phyloP scores from a whole-genome alignment of 1,140 invertebrate genomes.

The Cotesia typhae region DNA sequence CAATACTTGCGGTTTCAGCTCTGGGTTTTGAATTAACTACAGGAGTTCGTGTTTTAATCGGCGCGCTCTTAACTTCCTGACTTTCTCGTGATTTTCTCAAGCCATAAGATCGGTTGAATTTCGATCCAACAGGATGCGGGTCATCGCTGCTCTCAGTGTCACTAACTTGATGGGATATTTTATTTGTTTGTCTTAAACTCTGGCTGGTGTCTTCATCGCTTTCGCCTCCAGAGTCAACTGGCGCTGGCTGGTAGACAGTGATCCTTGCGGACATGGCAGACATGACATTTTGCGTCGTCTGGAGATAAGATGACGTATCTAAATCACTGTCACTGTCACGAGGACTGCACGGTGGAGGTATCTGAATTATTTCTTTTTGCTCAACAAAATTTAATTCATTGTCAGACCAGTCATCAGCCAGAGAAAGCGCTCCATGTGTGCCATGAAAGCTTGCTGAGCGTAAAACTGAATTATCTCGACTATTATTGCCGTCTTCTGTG shows the following conservation, averaged over 20 bases:
- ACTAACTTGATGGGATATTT: slow-evolving; percentile 44
- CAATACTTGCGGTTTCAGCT: slow-evolving; percentile 52
- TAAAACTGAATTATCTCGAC: slow-evolving; percentile 62
- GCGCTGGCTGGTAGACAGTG: slow-evolving; percentile 53
- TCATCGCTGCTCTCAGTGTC: slow-evolving; percentile 55
- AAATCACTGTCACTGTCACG: slow-evolving; percentile 54
- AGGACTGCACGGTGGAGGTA: slow-evolving; percentile 50
- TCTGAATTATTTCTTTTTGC: slow-evolving; percentile 47
- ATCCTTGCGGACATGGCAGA: slow-evolving; percentile 70
- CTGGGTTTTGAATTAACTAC: slow-evolving; percentile 40
- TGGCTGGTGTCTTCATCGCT: slow-evolving; percentile 57
- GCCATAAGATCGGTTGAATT: slow-evolving; percentile 67
- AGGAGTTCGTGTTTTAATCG: slow-evolving; percentile 42
- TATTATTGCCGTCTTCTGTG: slow-evolving; percentile 49
- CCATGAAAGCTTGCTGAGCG: slow-evolving; percentile 69
- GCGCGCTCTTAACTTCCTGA: slow-evolving; percentile 18
- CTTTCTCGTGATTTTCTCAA: slow-evolving; percentile 31
- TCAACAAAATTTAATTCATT: slow-evolving; percentile 49
- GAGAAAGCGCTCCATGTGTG: slow-evolving; percentile 56
- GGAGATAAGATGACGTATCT: slow-evolving; percentile 53
- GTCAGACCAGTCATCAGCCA: slow-evolving; percentile 53
- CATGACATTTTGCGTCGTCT: slow-evolving; percentile 67
- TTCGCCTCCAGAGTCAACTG: slow-evolving; percentile 52
- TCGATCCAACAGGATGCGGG: slow-evolving; percentile 61
- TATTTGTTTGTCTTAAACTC: slow-evolving; percentile 48